These are phyloP conservation scores for Chloropsis hardwickii DNA, from an alignment of 2,113 vertebrate species.

Conservation along the genomic window DNA sequence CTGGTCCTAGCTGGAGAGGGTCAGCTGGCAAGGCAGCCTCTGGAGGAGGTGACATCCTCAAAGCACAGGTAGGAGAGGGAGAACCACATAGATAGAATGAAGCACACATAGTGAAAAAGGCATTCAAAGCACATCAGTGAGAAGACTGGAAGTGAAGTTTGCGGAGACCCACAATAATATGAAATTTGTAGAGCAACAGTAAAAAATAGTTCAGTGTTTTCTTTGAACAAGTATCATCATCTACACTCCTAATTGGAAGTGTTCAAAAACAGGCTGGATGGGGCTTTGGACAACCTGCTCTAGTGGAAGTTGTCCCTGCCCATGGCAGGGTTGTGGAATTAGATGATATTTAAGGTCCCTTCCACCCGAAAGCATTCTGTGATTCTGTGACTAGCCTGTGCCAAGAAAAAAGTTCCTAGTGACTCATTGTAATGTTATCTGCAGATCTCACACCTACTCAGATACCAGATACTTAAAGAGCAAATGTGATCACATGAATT, in stretches of 20 bases:
- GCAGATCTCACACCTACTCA: not conserved
- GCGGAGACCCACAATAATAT: not conserved
- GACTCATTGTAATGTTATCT: not conserved
- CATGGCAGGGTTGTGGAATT: not conserved
- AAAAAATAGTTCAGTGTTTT: not conserved
- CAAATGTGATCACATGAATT: not conserved
- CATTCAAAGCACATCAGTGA: not conserved
- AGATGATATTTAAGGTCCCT: not conserved
- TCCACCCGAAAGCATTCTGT: not conserved
- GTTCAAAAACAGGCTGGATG: not conserved
- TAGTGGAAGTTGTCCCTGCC: not conserved
- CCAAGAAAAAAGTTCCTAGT: not conserved
- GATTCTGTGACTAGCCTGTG: not conserved
- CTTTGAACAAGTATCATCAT: not conserved
- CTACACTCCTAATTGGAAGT: not conserved
- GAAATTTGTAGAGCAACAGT: not conserved
- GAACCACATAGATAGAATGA: not conserved
- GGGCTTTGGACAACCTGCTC: not conserved
- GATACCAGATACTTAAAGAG: not conserved
- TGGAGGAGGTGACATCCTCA: not conserved
- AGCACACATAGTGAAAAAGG: rapidly evolving
- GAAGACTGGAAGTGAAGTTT: not conserved
- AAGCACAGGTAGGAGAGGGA: not conserved
- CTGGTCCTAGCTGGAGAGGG: not conserved
- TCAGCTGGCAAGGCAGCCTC: not conserved